A percentile compares a stretch with the other conserved stretches of the same genome.
Evolutionary conservation across 2,113 vertebrate species (phyloP).

Genomic region (Sturnira hondurensis): DNA sequence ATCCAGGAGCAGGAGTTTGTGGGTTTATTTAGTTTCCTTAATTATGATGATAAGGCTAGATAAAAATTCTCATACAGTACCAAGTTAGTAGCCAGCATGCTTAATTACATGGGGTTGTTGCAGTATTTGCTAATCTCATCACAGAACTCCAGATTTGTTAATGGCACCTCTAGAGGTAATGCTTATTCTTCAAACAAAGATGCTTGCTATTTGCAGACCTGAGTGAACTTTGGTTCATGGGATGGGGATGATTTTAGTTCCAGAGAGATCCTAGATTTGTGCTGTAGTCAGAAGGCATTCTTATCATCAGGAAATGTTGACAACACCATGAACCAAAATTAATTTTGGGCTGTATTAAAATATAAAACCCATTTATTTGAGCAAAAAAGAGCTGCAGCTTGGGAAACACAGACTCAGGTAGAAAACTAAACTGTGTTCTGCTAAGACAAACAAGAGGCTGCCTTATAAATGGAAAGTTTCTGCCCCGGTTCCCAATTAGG

Average conservation of each 20-base stretch:
- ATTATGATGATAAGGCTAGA: slow-evolving; percentile 39
- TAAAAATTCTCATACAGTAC: slow-evolving; percentile 40
- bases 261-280: not conserved
- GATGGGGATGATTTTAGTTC: not conserved
- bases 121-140: not conserved
- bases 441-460: not conserved
- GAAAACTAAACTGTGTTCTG: not conserved
- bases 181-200: not conserved
- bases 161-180: not conserved
- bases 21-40: slow-evolving; percentile 60
- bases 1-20: not conserved
- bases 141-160: not conserved
- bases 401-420: not conserved
- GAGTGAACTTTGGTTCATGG: not conserved
- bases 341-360: not conserved
- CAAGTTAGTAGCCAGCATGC: not conserved
- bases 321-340: not conserved
- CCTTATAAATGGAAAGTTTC: not conserved
- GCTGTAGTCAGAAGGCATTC: not conserved
- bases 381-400: not conserved
- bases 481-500: not conserved
- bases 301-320: not conserved
- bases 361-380: not conserved
- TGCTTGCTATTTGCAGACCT: not conserved
- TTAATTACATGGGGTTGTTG: slow-evolving; percentile 41